phyloP scores from a whole-genome alignment of 2,888 invertebrate genomes.

The Eubasilissa splendida region DNA sequence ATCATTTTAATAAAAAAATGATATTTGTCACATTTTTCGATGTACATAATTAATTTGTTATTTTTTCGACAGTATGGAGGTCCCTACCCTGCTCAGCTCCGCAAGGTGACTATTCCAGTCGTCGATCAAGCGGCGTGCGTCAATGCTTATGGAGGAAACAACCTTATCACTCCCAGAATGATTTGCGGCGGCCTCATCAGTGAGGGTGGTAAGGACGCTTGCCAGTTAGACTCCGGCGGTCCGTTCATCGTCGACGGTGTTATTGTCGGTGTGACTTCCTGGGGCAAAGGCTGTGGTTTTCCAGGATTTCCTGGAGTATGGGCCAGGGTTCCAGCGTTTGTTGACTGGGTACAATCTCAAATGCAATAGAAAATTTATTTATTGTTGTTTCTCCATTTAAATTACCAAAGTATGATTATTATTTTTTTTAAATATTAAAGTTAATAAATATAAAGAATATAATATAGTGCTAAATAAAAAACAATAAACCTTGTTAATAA shows the following conservation, averaged over 20 bases:
- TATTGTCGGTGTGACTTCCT: slow-evolving; percentile 73
- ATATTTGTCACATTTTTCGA: no score
- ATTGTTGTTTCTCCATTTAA: no score
- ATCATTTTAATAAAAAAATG: slow-evolving; percentile 61
- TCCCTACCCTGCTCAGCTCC: slow-evolving; percentile 63
- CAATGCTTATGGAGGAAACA: slow-evolving; percentile 64
- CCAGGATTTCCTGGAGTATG: slow-evolving; percentile 73
- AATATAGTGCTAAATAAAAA: no score
- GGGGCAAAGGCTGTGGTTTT: slow-evolving; percentile 74
- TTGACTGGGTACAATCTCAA: slow-evolving; percentile 63
- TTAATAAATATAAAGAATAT: no score
- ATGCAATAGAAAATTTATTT: no score
- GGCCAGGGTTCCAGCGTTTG: slow-evolving; percentile 68
- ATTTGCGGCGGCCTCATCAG: slow-evolving; percentile 66
- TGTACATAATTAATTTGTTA: slow-evolving; percentile 53
- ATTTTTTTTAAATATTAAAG: no score
- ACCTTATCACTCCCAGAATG: slow-evolving; percentile 66
- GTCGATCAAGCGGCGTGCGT: slow-evolving; percentile 65
- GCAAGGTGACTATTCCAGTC: slow-evolving; percentile 66
- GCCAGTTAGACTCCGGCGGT: slow-evolving; percentile 76
- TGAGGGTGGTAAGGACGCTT: slow-evolving; percentile 67
- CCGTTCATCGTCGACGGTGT: slow-evolving; percentile 69
- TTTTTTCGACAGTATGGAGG: slow-evolving; percentile 64
- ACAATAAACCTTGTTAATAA: no score
- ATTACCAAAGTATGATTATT: no score